Evolutionary conservation across 2,888 invertebrate species (phyloP), one percentile per base, ranked within the genome.

Genomic region (Baccha elongata): DNA sequence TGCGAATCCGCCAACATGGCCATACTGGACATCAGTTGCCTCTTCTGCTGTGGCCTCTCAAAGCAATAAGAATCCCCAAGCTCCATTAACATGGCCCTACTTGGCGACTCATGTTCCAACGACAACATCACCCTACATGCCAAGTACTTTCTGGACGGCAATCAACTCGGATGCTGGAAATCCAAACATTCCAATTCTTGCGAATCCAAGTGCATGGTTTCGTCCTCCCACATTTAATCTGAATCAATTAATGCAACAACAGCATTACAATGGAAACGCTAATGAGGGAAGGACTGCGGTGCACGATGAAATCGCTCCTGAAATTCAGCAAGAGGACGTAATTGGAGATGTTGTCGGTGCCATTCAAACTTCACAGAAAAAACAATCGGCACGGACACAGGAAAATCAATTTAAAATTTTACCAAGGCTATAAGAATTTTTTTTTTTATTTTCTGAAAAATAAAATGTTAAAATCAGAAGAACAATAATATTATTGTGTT

Each of bases 191-290:
- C 19, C 19, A 35, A 13, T 55, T 8, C 8, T 37, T 19, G 8
- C 60, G 23, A 60, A 60, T 44, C 44, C 17, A 29, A 3, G 29
- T 44, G 23, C 37, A 64, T 50, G 64, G 44, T 32, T 13, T 2
- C 44, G 32, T 48, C 62, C 62, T 11, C 19, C 32, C 10, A 35
- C 40, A 60, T 32, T 32, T 19, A 46, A 48, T 29, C 44, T 4
- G 7, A 29, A 32, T 35, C 64, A 64, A 48, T 46, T 46, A 21
- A 8, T 53, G n/a, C 53, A 13, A 44, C 29, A 26, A 37, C 78
- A 58, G 10, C 44, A 72, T 19, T 60, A 72, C 26, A 35, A 65
- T 37, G 65, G 35, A 17, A 58, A 37, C 35, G 65, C 42, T 8
- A 29, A 19, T 19, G 48, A 50, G 67, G 23, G 35, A 32, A 73